phyloP scores from a whole-genome alignment of 2,113 vertebrate species.

The Gallinago jamesoni region DNA sequence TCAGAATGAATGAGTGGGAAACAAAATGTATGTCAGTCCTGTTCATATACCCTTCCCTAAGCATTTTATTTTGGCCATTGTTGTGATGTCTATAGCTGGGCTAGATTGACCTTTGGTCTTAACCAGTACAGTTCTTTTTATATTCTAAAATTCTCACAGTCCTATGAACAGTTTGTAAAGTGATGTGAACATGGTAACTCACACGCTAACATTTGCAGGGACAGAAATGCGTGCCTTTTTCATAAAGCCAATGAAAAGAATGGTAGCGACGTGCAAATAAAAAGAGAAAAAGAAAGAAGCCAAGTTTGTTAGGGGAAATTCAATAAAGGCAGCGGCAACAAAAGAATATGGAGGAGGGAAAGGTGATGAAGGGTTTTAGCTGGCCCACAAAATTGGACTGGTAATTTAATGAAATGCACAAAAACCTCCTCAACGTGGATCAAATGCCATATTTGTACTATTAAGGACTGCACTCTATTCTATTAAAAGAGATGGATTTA shows the following conservation, averaged over 20 bases:
- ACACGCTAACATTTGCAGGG: neutral
- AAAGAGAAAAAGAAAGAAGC: neutral
- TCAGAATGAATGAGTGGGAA: neutral
- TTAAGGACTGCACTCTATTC: constrained; percentile 41
- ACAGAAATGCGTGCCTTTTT: neutral
- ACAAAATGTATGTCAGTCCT: neutral
- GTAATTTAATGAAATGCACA: neutral
- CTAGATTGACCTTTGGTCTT: neutral
- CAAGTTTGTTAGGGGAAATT: neutral
- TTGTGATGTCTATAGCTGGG: neutral
- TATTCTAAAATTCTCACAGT: neutral
- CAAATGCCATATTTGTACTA: constrained; percentile 27
- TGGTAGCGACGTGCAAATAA: neutral
- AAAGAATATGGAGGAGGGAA: neutral
- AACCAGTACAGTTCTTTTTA: neutral
- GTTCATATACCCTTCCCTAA: neutral
- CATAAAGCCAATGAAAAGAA: neutral
- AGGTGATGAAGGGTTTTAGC: neutral
- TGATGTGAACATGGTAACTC: neutral
- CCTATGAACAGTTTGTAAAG: neutral
- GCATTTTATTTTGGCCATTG: neutral
- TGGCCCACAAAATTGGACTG: neutral
- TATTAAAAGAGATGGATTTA: constrained; percentile 36
- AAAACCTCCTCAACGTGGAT: neutral
- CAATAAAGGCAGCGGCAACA: neutral